A percentile compares a stretch with the other conserved stretches of the same genome.
Conservation (phyloP, 2,888 invertebrate species). For the Desoria tigrina region DNA sequence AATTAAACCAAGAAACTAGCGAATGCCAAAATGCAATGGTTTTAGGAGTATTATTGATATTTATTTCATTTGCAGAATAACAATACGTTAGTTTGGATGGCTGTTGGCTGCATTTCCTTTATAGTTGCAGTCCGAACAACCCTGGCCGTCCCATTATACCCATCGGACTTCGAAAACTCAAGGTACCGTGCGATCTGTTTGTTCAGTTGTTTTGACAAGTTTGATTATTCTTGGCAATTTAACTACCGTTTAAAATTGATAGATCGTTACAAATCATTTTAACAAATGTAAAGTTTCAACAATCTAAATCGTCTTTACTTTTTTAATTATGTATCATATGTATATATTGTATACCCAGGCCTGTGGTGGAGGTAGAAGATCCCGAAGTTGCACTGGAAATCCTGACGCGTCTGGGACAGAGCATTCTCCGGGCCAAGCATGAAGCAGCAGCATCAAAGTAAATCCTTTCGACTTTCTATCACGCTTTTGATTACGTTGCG, state of each 20-base stretch:
- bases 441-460: constrained; percentile 52
- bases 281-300: no score
- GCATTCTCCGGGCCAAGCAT: constrained; percentile 69
- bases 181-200: constrained; percentile 11
- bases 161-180: not conserved
- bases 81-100: constrained; percentile 5
- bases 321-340: no score
- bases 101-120: constrained; percentile 10
- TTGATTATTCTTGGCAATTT: no score
- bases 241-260: no score
- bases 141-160: not conserved
- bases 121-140: not conserved
- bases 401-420: constrained; percentile 73
- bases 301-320: no score
- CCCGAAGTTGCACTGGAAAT: constrained; percentile 77
- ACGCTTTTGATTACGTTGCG: not conserved
- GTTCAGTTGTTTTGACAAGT: no score
- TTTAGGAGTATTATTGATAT: no score
- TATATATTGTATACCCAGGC: constrained; percentile 7
- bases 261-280: no score
- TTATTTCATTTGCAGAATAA: no score
- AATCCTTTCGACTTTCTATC: constrained; percentile 28
- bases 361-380: constrained; percentile 61
- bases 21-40: no score
- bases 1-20: no score